These are phyloP conservation scores for Takifugu ocellatus DNA, from an alignment of 2,797 vertebrate genomes.

Conservation along the genomic window DNA sequence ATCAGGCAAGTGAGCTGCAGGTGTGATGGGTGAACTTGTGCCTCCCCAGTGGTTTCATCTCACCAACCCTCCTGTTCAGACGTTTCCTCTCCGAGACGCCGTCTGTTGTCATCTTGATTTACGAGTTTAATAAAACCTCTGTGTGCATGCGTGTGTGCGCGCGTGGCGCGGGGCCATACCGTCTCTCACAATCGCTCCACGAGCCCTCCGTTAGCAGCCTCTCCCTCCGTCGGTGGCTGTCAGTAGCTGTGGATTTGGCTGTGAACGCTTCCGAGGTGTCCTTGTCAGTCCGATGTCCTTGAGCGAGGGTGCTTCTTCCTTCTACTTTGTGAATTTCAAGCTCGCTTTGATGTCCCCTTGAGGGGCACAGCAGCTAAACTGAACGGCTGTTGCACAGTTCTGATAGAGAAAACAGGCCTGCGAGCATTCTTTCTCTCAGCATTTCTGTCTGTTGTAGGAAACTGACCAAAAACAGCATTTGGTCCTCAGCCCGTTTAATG, in stretches of 20 bases:
- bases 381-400: conserved; percentile 60
- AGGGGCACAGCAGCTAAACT: conserved; percentile 60
- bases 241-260: conserved; percentile 69
- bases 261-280: conserved; percentile 63
- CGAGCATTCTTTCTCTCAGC: conserved; percentile 5
- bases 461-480: conserved; percentile 8
- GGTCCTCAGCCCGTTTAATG: neutral
- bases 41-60: conserved; percentile 44
- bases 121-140: conserved; percentile 74
- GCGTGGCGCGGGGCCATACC: conserved; percentile 68
- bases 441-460: no score
- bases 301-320: conserved; percentile 59
- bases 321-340: conserved; percentile 70
- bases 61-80: conserved; percentile 69
- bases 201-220: conserved; percentile 62
- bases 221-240: conserved; percentile 61
- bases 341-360: conserved; percentile 63
- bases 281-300: conserved; percentile 72
- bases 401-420: conserved; percentile 45
- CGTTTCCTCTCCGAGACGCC: conserved; percentile 65
- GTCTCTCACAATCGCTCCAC: conserved; percentile 73
- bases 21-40: conserved; percentile 27
- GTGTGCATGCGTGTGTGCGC: conserved; percentile 26
- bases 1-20: neutral
- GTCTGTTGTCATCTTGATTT: conserved; percentile 73